Base-by-base conservation (phyloP, 1,140 invertebrate species). In the Apis dorsata region DNA sequence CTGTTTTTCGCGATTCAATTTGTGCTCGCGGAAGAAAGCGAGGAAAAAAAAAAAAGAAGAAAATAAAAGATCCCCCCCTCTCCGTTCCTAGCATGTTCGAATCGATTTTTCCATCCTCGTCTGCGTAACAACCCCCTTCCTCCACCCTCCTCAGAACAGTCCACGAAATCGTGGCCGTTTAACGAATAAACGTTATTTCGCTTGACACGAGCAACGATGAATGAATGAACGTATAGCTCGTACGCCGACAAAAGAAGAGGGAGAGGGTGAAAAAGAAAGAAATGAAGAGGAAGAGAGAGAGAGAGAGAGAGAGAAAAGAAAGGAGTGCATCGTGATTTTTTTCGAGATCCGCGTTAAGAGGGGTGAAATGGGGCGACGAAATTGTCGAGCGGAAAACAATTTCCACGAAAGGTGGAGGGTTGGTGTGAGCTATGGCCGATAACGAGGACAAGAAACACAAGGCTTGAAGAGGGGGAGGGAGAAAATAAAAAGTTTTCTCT, bases 401-500 rank as follows among this genome's bases (percentile, higher is more conserved):
- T 86, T 87, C 62, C 72, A 21, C 63, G 69, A 65, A 49, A 57
- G 75, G 76, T 65, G 77, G 53, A 2, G 44, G n/a, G n/a, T 13
- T 7, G 49, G 51, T 10, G 21, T 59, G 55, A 57, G 72, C 34
- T 55, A 66, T 49, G 66, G 53, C 63, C 69, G 88, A 83, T 78
- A 73, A 86, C 53, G 57, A 85, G 68, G 71, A 68, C n/a, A 55
- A 63, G 81, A 82, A 86, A 74, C 62, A 84, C 60, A 76, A 19
- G 68, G 34, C 0, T 24, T 24, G 3, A 34, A 1, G 28, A 2
- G 34, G 51, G 60, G 62, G 66, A 44, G 34, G 5, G 55, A 55
- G 66, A 63, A 78, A 83, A 83, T 82, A 86, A 89, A 85, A 90
- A 88, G 87, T 86, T 90, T 44, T 90, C 86, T 82, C 90, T 89